phyloP scores from a whole-genome alignment of 2,888 invertebrate species.

The Heliconius charithonia region DNA sequence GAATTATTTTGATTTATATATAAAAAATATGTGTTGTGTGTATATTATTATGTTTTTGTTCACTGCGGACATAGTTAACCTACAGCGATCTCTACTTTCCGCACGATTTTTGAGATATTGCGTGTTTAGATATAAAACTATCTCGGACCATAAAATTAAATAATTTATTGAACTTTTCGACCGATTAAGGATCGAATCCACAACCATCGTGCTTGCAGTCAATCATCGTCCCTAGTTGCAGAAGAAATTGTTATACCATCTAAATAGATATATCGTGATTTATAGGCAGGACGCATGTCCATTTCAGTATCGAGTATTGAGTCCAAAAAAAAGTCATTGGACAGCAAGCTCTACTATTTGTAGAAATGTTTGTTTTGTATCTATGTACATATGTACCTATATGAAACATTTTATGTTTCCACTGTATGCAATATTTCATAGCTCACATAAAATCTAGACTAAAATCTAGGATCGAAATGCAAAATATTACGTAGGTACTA shows the following conservation, averaged over 20 bases:
- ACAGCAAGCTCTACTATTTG: conserved; percentile 15
- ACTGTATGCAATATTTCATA: conserved; percentile 25
- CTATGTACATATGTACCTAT: background rate
- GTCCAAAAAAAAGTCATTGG: conserved; percentile 12
- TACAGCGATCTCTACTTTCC: too few relatives aligned
- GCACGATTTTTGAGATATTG: too few relatives aligned
- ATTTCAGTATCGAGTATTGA: conserved; percentile 10
- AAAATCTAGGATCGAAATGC: conserved; percentile 7
- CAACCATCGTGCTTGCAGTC: background rate
- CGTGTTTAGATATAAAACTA: too few relatives aligned
- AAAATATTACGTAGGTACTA: background rate
- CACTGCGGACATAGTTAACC: too few relatives aligned
- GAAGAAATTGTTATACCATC: background rate
- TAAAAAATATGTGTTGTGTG: too few relatives aligned
- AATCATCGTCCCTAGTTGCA: background rate
- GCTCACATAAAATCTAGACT: conserved; percentile 20
- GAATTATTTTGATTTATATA: background rate
- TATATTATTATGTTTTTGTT: too few relatives aligned
- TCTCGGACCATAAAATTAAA: too few relatives aligned
- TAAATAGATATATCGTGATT: background rate
- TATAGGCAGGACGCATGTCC: conserved; percentile 12
- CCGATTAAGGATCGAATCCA: background rate
- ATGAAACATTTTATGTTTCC: conserved; percentile 23
- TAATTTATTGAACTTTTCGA: too few relatives aligned
- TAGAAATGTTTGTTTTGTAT: conserved; percentile 11